Base-by-base conservation (phyloP, 2,888 invertebrate genomes). In the Polymixis lichenea region DNA sequence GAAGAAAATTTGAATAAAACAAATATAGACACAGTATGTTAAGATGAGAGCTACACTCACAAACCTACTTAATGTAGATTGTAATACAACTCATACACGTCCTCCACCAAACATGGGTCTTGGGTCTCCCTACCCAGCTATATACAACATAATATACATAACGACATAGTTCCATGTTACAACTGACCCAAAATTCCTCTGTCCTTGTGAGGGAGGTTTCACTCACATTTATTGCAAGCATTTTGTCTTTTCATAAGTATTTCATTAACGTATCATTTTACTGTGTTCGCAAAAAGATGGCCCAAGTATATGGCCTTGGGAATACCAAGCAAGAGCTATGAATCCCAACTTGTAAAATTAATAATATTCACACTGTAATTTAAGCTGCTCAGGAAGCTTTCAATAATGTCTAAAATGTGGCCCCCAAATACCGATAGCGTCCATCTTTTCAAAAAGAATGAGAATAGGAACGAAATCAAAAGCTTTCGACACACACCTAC, bases 121-220 rank as follows among this genome's bases (percentile, higher is more conserved):
- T 60, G 72, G 58, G 78, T 78, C 68, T 64, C 69, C 28, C 46
- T 28, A 51, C 62, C 55, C 22, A 80, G 28, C 65, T 46, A 49
- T 53, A 70, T 67, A 73, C 56, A 56, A 58, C 60, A 62, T 61
- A 46, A 84, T 72, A 61, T 71, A 65, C 64, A 71, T 65, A 75
- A 78, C 22, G 61, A 83, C 73, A 78, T 73, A 70, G 25, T 70
- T 65, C 76, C 62, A 84, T 69, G 62, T 61, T 66, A 70, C 69
- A 77, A 83, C 64, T 77, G 80, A 77, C 86, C 84, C 80, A 72
- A 79, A 79, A 84, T 86, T 86, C 76, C 76, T 56, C 25, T 70
- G 61, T 75, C 62, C 67, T 72, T 76, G 51, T 43, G 72, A 62
- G 70, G 46, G 68, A 67, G 32, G 64, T 77, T 84, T 82, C 56